Conservation (phyloP, 2,797 vertebrate genomes). For the Alfaro cultratus region DNA sequence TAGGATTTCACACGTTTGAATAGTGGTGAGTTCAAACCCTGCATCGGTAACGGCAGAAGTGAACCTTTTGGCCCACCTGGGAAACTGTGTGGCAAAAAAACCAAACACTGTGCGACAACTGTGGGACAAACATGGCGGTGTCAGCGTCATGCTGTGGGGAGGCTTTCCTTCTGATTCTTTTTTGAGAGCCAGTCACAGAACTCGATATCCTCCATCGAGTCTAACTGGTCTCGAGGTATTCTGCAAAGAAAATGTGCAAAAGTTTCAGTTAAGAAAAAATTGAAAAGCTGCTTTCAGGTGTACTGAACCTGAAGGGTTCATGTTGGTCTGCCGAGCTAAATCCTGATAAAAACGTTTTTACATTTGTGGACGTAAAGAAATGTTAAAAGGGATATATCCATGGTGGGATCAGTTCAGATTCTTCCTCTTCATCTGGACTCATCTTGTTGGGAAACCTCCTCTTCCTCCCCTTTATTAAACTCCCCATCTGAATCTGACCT, state of each 20-base stretch:
- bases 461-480: background rate
- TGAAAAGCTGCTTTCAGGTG: background rate
- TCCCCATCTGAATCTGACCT: conserved; percentile 25
- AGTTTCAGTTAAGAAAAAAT: background rate
- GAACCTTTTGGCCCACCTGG: background rate
- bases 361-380: background rate
- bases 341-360: background rate
- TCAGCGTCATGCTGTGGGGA: background rate
- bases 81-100: background rate
- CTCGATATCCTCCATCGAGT: background rate
- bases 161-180: background rate
- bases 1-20: background rate
- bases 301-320: background rate
- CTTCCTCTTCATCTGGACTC: conserved; percentile 10
- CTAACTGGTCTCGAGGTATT: background rate
- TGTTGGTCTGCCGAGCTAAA: background rate
- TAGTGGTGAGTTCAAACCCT: background rate
- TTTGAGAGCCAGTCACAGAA: conserved; percentile 8
- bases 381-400: background rate
- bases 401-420: conserved; percentile 31
- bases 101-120: background rate
- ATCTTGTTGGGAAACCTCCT: background rate
- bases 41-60: background rate
- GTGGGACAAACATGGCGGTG: background rate
- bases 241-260: background rate